These are phyloP conservation scores for Papilio protenor DNA, from an alignment of 2,888 invertebrate species.

Conservation along the genomic window DNA sequence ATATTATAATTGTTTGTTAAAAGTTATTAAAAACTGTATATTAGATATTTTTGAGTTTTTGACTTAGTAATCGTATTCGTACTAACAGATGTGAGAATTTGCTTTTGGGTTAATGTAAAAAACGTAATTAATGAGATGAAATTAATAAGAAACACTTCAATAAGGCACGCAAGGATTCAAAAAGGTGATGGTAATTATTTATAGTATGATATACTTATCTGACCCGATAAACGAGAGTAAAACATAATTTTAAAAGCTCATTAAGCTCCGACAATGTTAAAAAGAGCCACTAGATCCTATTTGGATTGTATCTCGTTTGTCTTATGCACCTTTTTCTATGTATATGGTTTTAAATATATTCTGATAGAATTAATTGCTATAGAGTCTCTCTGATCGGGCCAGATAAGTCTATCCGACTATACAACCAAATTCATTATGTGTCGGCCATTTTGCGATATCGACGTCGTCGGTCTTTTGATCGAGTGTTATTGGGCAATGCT, in stretches of 20 bases:
- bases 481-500: conserved; percentile 21
- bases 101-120: not conserved
- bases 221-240: not conserved
- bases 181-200: conserved; percentile 9
- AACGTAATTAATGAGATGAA: not conserved
- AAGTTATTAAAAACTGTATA: not conserved
- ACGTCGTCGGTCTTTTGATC: conserved; percentile 14
- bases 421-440: conserved; percentile 13
- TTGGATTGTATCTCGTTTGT: not conserved
- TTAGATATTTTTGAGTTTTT: not conserved
- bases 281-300: not conserved
- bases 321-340: not conserved
- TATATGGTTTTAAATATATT: not conserved
- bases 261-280: not conserved
- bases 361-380: not conserved
- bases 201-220: not conserved
- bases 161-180: not conserved
- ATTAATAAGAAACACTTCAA: conserved; percentile 6
- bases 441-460: conserved; percentile 21
- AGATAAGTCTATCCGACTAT: not conserved
- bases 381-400: not conserved
- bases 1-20: too few relatives aligned
- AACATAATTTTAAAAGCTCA: not conserved
- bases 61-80: too few relatives aligned
- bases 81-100: not conserved